Conservation (phyloP, 2,888 invertebrate genomes). For the Xanthia icteritia region DNA sequence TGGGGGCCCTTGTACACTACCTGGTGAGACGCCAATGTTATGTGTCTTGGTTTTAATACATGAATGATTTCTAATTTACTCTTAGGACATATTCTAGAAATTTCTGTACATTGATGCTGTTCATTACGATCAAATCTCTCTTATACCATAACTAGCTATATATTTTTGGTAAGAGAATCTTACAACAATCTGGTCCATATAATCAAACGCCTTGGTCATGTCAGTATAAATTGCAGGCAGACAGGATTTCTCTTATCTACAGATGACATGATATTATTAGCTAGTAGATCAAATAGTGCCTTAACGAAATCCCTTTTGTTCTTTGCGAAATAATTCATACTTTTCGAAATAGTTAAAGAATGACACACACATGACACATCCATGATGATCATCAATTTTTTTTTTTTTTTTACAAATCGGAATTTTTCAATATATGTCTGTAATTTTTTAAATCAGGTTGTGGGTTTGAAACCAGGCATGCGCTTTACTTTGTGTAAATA, state of each 20-base stretch:
- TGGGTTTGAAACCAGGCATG: too few relatives aligned
- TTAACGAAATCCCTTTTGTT: not conserved
- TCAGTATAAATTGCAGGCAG: not conserved
- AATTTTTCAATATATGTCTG: too few relatives aligned
- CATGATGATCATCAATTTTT: too few relatives aligned
- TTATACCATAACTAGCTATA: not conserved
- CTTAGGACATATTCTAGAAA: not conserved
- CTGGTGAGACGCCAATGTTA: not conserved
- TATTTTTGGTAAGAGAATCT: not conserved
- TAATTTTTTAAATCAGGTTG: too few relatives aligned
- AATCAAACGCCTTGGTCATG: not conserved
- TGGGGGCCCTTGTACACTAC: not conserved
- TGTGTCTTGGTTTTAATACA: not conserved
- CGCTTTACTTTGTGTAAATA: too few relatives aligned
- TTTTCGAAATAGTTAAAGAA: not conserved
- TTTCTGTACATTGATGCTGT: not conserved
- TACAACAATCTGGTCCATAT: too few relatives aligned
- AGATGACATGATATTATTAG: too few relatives aligned
- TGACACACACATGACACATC: too few relatives aligned
- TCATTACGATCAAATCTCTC: not conserved
- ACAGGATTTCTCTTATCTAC: not conserved
- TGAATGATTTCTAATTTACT: not conserved
- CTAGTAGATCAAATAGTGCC: not conserved
- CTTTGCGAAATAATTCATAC: not conserved
- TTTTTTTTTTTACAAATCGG: too few relatives aligned